These are phyloP conservation scores for Drosophila leonis DNA, from an alignment of 2,888 invertebrate species.

Conservation along the genomic window DNA sequence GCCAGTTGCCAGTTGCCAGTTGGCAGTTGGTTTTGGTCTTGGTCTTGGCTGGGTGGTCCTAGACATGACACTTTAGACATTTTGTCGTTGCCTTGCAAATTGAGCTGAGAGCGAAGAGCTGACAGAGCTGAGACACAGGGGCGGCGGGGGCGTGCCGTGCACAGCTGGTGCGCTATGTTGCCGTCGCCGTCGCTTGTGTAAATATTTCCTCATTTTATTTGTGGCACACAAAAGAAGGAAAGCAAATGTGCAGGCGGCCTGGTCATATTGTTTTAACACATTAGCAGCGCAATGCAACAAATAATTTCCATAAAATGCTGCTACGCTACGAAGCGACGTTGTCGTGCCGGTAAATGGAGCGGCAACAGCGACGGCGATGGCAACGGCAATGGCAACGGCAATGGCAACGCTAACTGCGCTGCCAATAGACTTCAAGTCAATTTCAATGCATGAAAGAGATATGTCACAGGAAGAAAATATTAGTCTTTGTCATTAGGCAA, in stretches of 20 bases:
- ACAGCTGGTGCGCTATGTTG: slow-evolving; percentile 44
- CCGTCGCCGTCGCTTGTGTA: slow-evolving; percentile 61
- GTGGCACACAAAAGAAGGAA: slow-evolving; percentile 70
- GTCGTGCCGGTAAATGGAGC: slow-evolving; percentile 57
- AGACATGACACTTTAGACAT: slow-evolving; percentile 68
- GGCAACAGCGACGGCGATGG: slow-evolving; percentile 23
- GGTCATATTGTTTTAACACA: slow-evolving; percentile 84
- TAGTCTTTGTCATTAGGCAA: slow-evolving; percentile 84
- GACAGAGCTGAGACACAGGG: slow-evolving; percentile 46
- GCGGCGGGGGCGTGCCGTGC: slow-evolving; percentile 53
- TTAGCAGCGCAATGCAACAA: slow-evolving; percentile 84
- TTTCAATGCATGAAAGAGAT: slow-evolving; percentile 74
- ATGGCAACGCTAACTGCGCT: slow-evolving; percentile 27
- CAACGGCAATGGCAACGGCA: slow-evolving; percentile 23
- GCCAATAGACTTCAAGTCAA: slow-evolving; percentile 42
- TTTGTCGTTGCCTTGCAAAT: slow-evolving; percentile 75
- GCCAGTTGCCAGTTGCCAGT: neutral
- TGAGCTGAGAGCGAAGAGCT: slow-evolving; percentile 36
- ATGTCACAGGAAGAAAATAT: slow-evolving; percentile 85
- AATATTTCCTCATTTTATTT: slow-evolving; percentile 77
- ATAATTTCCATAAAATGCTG: slow-evolving; percentile 82
- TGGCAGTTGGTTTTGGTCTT: neutral
- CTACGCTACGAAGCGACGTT: slow-evolving; percentile 44
- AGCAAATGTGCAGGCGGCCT: slow-evolving; percentile 61
- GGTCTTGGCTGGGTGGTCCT: slow-evolving; percentile 68